Evolutionary conservation across 2,888 invertebrate genomes (phyloP).

Genomic region (Leucophora obtusa): DNA sequence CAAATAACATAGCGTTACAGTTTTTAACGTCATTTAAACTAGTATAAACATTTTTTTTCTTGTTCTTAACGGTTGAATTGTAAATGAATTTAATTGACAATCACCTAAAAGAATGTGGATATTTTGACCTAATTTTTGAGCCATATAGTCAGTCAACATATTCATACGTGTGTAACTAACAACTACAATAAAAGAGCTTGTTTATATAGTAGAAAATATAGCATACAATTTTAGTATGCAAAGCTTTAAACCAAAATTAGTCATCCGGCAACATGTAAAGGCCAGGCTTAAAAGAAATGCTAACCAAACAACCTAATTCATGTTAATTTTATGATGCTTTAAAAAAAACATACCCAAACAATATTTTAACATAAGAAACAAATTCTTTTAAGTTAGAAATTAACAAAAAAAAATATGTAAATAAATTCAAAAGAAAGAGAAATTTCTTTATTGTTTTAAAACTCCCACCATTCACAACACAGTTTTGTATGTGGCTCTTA

Average conservation of each 20-base stretch:
- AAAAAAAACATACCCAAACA: not conserved
- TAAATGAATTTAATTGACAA: slow-evolving; percentile 61
- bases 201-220: slow-evolving; percentile 35
- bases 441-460: slow-evolving; percentile 39
- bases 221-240: slow-evolving; percentile 43
- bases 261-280: slow-evolving; percentile 36
- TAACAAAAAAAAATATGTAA: not conserved
- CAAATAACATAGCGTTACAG: not conserved
- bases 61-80: slow-evolving; percentile 49
- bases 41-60: slow-evolving; percentile 3
- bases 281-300: slow-evolving; percentile 29
- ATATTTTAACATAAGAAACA: slow-evolving; percentile 7
- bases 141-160: slow-evolving; percentile 4
- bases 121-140: slow-evolving; percentile 57
- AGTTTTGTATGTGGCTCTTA: not conserved
- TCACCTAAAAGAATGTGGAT: slow-evolving; percentile 61
- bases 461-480: slow-evolving; percentile 34
- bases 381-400: slow-evolving; percentile 46
- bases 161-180: slow-evolving; percentile 29
- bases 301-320: slow-evolving; percentile 14
- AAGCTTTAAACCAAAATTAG: slow-evolving; percentile 54
- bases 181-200: slow-evolving; percentile 44
- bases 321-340: slow-evolving; percentile 16
- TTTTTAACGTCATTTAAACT: not conserved
- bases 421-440: slow-evolving; percentile 49